Percentiles rank a stretch among this genome's conserved stretches.
Evolutionary conservation across 2,113 vertebrate genomes (phyloP).

Genomic region (Uropsilus gracilis): DNA sequence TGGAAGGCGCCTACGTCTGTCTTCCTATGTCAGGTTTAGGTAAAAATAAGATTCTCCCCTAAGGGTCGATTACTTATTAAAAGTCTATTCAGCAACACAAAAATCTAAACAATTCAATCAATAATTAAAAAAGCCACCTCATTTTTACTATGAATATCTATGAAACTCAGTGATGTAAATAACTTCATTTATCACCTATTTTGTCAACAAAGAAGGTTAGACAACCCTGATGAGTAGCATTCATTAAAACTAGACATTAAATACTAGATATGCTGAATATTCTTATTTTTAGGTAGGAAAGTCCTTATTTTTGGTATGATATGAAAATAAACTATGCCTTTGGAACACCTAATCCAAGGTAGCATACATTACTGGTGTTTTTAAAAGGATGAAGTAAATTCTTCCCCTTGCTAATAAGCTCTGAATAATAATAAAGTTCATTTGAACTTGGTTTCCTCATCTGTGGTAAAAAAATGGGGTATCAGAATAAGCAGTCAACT

Average conservation of each 20-base stretch:
- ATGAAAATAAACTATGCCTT: not conserved
- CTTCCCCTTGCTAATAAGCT: not conserved
- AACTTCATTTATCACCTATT: not conserved
- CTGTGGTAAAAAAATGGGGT: not conserved
- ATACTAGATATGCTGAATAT: not conserved
- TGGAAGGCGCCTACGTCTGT: not conserved
- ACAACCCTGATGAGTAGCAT: not conserved
- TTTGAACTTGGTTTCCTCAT: conserved; percentile 51
- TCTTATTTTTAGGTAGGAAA: not conserved
- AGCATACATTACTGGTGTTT: not conserved
- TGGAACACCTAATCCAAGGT: not conserved
- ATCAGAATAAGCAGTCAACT: not conserved
- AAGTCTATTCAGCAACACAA: not conserved
- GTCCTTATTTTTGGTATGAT: not conserved
- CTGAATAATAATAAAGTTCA: conserved; percentile 1
- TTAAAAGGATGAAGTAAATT: not conserved
- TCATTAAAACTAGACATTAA: not conserved
- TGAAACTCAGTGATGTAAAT: not conserved
- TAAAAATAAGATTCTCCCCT: not conserved
- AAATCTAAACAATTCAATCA: not conserved
- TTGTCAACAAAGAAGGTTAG: not conserved
- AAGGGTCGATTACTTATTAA: not conserved
- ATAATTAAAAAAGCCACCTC: not conserved
- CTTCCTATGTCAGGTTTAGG: not conserved
- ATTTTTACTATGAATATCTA: not conserved